Evolutionary conservation across 1,140 invertebrate species (phyloP).

Genomic region (Papilio xuthus): DNA sequence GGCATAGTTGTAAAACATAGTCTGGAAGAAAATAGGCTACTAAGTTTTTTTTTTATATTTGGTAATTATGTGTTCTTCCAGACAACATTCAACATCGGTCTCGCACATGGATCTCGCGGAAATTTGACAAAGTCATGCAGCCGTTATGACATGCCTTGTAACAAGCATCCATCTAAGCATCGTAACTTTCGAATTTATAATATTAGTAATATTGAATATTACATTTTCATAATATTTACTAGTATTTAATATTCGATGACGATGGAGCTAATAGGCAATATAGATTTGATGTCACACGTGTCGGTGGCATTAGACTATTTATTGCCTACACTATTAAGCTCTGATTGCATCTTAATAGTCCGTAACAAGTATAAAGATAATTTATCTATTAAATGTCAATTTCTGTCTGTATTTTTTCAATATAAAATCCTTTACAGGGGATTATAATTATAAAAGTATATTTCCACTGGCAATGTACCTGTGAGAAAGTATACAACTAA

Average conservation of each 20-base stretch:
- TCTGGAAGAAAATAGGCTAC: no score
- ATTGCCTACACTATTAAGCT: conserved; percentile 28
- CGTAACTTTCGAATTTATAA: no score
- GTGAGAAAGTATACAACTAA: no score
- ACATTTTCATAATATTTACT: background rate
- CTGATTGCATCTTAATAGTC: conserved; percentile 25
- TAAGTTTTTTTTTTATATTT: no score
- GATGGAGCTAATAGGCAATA: background rate
- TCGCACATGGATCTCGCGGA: no score
- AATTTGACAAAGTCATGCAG: no score
- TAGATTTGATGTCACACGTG: conserved; percentile 34
- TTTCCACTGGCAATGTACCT: background rate
- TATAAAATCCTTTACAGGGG: background rate
- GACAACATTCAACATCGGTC: no score
- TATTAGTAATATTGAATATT: background rate
- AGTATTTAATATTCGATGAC: background rate
- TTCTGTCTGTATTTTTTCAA: background rate
- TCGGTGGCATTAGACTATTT: conserved; percentile 2
- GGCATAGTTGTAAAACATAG: no score
- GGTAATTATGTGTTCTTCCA: no score
- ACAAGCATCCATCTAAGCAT: no score
- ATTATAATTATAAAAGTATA: background rate
- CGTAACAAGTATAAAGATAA: background rate
- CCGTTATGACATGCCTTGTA: no score
- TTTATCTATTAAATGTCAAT: background rate